Evolutionary conservation across 2,113 vertebrate genomes (phyloP), one percentile per base, ranked within the genome.

Genomic region (Osmerus mordax): DNA sequence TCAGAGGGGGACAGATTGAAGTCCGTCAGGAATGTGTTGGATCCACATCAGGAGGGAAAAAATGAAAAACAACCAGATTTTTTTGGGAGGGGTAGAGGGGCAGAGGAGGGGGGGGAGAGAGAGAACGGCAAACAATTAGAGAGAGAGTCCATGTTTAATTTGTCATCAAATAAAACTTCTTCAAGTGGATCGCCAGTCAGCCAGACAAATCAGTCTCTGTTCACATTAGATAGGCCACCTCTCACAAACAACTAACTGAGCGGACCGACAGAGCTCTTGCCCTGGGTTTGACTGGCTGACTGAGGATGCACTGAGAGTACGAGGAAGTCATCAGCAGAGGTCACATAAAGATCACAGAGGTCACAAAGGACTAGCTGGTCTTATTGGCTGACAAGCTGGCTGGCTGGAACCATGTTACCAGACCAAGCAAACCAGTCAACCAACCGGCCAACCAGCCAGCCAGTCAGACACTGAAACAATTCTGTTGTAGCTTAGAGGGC

Each of bases 61-160:
- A 93, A 95, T 91, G 90, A 83, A 87, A 93, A 96, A 94, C 95
- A 18, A 92, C 72, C 90, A 88, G 90, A 85, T 91, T 69, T 84
- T 88, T 95, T 93, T 89, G 89, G 92, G 93, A 89, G 91, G 84
- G 73, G 72, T 81, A 83, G 89, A 90, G 92, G 93, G 87, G 91
- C 9, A 92, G 87, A 90, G 84, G 92, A 88, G 84, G 84, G 89
- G 79, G 69, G 82, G 67, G 84, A 9, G 73, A 77, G 58, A 86
- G 87, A 28, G 90, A 90, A 89, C 80, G 89, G 93, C 87, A 92
- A 92, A 93, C 86, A 91, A 89, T 93, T 91, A 92, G 90, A 83
- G 91, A 92, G 76, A 67, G 91, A 91, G 81, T 85, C 87, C 86
- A 80, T 81, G 19, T 86, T 83, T 59, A 90, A 70, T 82, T 87